Conservation (phyloP, 2,797 vertebrate species). For the Hirundo rustica region DNA sequence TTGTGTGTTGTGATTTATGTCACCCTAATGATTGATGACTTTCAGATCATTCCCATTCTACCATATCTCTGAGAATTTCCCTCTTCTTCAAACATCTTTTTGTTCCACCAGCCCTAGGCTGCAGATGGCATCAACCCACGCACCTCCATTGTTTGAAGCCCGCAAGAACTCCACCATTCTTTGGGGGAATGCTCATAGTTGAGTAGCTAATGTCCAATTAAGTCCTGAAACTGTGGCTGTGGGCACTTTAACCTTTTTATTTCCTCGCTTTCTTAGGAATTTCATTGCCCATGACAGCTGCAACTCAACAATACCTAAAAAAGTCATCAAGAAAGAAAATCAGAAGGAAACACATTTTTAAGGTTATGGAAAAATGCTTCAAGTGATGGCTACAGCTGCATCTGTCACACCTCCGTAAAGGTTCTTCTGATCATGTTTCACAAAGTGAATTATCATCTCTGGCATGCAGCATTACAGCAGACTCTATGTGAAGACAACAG, state of each 20-base stretch:
- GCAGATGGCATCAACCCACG: conserved; percentile 97
- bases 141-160: conserved; percentile 88
- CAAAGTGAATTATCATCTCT: conserved; percentile 27
- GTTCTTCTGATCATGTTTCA: conserved; percentile 42
- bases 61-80: conserved; percentile 86
- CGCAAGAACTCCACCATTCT: conserved; percentile 76
- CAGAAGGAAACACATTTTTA: conserved; percentile 8
- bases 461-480: conserved; percentile 4
- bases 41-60: conserved; percentile 89
- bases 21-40: conserved; percentile 95
- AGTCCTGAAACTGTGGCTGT: conserved; percentile 67
- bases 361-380: neutral
- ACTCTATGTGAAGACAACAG: neutral
- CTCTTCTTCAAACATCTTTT: conserved; percentile 81
- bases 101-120: conserved; percentile 77
- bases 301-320: conserved; percentile 24
- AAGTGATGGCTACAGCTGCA: conserved; percentile 18
- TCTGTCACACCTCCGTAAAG: conserved; percentile 24
- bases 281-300: conserved; percentile 14
- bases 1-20: conserved; percentile 93
- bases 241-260: conserved; percentile 71
- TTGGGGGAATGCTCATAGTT: conserved; percentile 58
- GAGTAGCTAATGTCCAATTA: conserved; percentile 73
- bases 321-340: conserved; percentile 22
- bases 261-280: conserved; percentile 35